Evolutionary conservation across 64 coral and sea anemone species (phyloP).

Genomic region (Hydrozoanthus tunicans): DNA sequence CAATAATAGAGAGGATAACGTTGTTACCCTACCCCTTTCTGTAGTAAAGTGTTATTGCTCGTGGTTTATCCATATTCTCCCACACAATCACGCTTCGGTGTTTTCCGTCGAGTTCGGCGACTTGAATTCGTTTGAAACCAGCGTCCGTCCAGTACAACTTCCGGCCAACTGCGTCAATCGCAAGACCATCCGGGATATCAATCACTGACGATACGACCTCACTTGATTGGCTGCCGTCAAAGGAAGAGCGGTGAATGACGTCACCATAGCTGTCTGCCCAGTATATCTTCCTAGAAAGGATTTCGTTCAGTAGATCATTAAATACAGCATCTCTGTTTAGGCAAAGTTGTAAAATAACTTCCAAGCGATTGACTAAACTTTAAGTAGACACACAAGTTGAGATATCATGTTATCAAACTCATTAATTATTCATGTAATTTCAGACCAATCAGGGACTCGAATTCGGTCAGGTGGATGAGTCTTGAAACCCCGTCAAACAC

Average conservation of each 20-base stretch:
- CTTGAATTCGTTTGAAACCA: constrained; percentile 60
- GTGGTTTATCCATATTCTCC: constrained; percentile 58
- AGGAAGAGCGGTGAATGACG: constrained; percentile 26
- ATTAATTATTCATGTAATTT: no score
- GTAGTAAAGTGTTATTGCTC: constrained; percentile 48
- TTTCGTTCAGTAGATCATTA: background rate
- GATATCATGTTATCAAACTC: no score
- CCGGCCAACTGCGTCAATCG: constrained; percentile 44
- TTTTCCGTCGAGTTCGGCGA: constrained; percentile 46
- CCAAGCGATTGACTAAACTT: no score
- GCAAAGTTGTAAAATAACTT: no score
- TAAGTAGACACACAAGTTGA: no score
- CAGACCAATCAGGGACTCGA: no score
- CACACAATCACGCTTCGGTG: constrained; percentile 25
- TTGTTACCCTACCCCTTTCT: constrained; percentile 26
- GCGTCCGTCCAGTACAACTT: constrained; percentile 72
- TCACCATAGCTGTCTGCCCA: constrained; percentile 63
- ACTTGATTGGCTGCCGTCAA: constrained; percentile 15
- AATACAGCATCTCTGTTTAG: no score
- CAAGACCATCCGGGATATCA: constrained; percentile 49
- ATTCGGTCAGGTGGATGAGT: no score
- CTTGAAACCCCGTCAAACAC: no score
- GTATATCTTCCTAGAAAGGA: constrained; percentile 52
- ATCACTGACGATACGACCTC: constrained; percentile 10
- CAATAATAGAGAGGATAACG: no score